phyloP scores from a whole-genome alignment of 1,140 invertebrate species.

The Reticulitermes speratus region DNA sequence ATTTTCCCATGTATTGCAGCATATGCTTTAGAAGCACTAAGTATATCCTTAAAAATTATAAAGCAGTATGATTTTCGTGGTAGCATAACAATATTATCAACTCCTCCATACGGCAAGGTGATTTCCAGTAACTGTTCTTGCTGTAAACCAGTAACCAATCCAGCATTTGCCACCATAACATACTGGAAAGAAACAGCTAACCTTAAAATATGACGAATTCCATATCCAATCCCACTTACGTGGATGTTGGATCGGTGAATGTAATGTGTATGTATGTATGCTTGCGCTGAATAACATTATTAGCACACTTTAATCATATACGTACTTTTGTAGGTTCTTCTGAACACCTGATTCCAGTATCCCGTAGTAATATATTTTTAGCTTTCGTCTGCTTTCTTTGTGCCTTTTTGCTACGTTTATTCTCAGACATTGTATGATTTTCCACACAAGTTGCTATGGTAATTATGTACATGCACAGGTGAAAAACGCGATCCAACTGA shows the following conservation, averaged over 20 bases:
- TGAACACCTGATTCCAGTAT: conserved; percentile 18
- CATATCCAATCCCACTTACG: too few relatives aligned
- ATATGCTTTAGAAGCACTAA: conserved; percentile 54
- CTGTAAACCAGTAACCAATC: conserved; percentile 68
- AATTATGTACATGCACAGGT: too few relatives aligned
- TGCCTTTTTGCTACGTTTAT: not conserved
- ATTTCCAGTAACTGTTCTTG: conserved; percentile 59
- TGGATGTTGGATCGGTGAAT: too few relatives aligned
- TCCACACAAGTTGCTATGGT: too few relatives aligned
- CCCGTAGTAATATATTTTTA: conserved; percentile 22
- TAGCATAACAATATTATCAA: conserved; percentile 63
- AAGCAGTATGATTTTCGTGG: conserved; percentile 75
- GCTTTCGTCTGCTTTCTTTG: conserved; percentile 9
- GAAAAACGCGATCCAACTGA: too few relatives aligned
- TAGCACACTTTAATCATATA: not conserved
- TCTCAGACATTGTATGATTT: not conserved
- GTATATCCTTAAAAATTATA: conserved; percentile 54
- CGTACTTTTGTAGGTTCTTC: conserved; percentile 23
- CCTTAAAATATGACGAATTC: not conserved
- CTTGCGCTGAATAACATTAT: too few relatives aligned
- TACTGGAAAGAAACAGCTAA: conserved; percentile 46
- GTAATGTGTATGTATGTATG: too few relatives aligned
- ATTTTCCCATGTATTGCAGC: conserved; percentile 54
- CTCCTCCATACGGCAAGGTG: conserved; percentile 51
- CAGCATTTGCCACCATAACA: conserved; percentile 70